Evolutionary conservation across 1,140 invertebrate species (phyloP).

Genomic region (Ctenoplectra terminalis): DNA sequence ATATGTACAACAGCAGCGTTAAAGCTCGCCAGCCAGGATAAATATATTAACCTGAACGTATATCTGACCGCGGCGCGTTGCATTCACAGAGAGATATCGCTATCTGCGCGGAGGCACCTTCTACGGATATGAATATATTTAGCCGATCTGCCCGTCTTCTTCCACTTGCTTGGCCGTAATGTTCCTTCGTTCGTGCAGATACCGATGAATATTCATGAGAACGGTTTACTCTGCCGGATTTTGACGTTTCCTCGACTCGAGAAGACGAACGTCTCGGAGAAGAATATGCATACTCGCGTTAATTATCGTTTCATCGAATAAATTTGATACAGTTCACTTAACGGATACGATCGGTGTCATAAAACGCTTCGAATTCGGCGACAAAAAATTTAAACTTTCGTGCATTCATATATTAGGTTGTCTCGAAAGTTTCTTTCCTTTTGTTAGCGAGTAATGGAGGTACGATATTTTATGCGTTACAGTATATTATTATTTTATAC

Average conservation of each 20-base stretch:
- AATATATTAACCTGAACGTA: constrained; percentile 47
- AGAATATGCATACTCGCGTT: too few species aligned
- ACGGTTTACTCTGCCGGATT: constrained; percentile 15
- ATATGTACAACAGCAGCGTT: not conserved
- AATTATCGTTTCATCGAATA: too few species aligned
- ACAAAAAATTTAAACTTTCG: too few species aligned
- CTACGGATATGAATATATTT: constrained; percentile 51
- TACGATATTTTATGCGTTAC: too few species aligned
- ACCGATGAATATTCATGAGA: constrained; percentile 54
- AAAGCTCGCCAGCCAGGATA: constrained; percentile 13
- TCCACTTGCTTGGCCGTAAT: constrained; percentile 17
- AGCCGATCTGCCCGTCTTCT: constrained; percentile 10
- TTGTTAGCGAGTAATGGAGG: too few species aligned
- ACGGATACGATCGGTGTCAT: too few species aligned
- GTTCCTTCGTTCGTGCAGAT: constrained; percentile 40
- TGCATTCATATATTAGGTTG: too few species aligned
- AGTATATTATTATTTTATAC: too few species aligned
- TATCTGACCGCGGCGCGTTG: constrained; percentile 23
- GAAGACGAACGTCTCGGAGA: constrained; percentile 40
- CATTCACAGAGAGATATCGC: constrained; percentile 49
- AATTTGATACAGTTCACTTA: too few species aligned
- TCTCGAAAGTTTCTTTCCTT: too few species aligned
- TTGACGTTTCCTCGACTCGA: constrained; percentile 48
- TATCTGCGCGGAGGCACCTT: constrained; percentile 40
- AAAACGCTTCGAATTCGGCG: too few species aligned